Evolutionary conservation across 2,113 vertebrate species (phyloP).

Genomic region (Synchiropus splendidus): DNA sequence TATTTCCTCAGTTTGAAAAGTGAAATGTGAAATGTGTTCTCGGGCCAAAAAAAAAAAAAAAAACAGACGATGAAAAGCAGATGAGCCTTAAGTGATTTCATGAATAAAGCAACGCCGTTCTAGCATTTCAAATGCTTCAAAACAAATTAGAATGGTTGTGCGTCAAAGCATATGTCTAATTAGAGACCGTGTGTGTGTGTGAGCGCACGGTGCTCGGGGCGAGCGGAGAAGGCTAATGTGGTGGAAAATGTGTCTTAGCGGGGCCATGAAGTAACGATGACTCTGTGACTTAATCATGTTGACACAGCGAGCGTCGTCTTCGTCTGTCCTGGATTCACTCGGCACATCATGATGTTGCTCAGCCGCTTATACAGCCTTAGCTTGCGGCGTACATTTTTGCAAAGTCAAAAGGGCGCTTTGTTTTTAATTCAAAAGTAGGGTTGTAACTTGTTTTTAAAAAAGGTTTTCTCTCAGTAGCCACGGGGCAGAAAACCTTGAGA

Average conservation of each 20-base stretch:
- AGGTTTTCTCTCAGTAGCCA: no score
- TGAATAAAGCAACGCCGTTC: constrained; percentile 21
- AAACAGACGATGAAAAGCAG: constrained; percentile 1
- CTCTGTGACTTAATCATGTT: constrained; percentile 57
- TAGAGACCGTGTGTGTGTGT: constrained; percentile 27
- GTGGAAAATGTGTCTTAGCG: constrained; percentile 59
- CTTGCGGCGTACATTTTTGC: no score
- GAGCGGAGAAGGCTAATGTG: constrained; percentile 59
- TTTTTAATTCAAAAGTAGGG: no score
- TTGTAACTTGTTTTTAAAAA: no score
- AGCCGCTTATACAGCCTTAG: background rate
- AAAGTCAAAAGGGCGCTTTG: no score
- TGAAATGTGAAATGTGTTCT: constrained; percentile 2
- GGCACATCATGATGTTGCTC: background rate
- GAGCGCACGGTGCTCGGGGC: constrained; percentile 44
- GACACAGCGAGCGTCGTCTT: constrained; percentile 33
- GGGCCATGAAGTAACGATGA: constrained; percentile 61
- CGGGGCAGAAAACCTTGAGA: no score
- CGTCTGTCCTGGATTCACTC: constrained; percentile 5
- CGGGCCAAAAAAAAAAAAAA: background rate
- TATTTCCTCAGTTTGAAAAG: constrained; percentile 1
- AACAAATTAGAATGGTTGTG: constrained; percentile 47
- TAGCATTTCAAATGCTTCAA: constrained; percentile 36
- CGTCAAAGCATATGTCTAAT: constrained; percentile 62
- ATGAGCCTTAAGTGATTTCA: constrained; percentile 19